Base-by-base conservation (phyloP, 1,140 invertebrate genomes). In the Lordiphosa clarofinis region DNA sequence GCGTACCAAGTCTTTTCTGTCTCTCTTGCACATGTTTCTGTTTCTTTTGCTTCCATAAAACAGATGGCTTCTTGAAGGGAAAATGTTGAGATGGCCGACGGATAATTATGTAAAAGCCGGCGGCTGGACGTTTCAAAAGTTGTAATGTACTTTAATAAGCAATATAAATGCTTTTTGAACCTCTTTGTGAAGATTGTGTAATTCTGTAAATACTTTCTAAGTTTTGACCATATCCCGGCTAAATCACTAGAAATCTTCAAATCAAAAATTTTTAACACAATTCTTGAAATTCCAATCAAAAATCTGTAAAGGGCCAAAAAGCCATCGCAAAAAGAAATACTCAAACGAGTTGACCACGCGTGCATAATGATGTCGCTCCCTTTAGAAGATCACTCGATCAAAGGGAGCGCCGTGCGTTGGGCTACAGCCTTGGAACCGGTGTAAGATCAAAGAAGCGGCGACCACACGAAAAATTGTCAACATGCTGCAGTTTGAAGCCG, bases 391-490 rank as follows among this genome's bases (percentile, higher is more conserved):
- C 78, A 82, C 56, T 84, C 76, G 76, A 82, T 82, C 76, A 82
- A 82, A 82, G 78, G 70, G 67, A 82, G 76, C 76, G 78, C 78
- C 69, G 52, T 47, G 4, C 39, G 28, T 40, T 31, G 37, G 31
- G 44, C 38, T 44, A 40, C 43, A 50, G 61, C 54, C 36, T 13
- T 43, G 49, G 33, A 56, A 31, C 28, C 58, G 48, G 76, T 43
- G 38, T 31, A 38, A 67, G 64, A 84, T 82, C 78, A 82, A 82
- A 84, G 78, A 31, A 72, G 39, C 63, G 53, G 64, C 78, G 72
- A 65, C 78, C 78, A 78, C 73, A 82, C 78, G 73, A 82, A 84
- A 82, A 82, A 82, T 82, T 84, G 76, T 82, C 76, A 84, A 84
- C 78, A 69, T 66, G 73, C 56, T 79, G 59, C 68, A 24, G 21